phyloP scores from a whole-genome alignment of 2,113 vertebrate genomes.

The Glaucomys volans region DNA sequence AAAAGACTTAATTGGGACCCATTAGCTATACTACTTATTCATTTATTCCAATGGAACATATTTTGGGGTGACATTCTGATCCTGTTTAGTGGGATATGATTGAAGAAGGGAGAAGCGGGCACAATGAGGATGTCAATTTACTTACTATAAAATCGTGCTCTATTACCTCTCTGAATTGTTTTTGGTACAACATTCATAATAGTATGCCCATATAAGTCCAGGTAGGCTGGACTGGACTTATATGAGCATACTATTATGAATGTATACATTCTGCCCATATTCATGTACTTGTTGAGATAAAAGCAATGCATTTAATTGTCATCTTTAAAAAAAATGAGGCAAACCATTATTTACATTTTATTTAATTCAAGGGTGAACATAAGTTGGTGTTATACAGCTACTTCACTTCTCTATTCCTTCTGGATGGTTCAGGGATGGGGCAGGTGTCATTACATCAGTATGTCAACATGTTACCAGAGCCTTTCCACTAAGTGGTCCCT shows the following conservation, averaged over 20 bases:
- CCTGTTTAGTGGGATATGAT: neutral
- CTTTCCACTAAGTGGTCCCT: neutral
- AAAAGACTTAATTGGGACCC: too few species aligned
- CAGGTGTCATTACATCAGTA: neutral
- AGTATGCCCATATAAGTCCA: neutral
- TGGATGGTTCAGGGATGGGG: neutral
- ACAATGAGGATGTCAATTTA: neutral
- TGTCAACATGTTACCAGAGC: neutral
- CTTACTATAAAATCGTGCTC: neutral
- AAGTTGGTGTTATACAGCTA: neutral
- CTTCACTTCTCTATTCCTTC: constrained; percentile 30
- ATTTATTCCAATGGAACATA: neutral
- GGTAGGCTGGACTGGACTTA: too few species aligned
- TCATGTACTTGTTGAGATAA: neutral
- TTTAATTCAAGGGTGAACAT: neutral
- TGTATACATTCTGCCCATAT: neutral
- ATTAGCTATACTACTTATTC: too few species aligned
- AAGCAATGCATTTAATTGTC: neutral
- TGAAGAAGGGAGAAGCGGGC: neutral
- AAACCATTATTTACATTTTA: neutral
- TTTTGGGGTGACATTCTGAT: neutral
- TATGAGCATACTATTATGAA: neutral
- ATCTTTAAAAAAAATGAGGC: neutral
- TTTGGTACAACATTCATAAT: neutral
- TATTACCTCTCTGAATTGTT: neutral